Conservation (phyloP, 2,113 vertebrate species). For the Tyrannus savana region DNA sequence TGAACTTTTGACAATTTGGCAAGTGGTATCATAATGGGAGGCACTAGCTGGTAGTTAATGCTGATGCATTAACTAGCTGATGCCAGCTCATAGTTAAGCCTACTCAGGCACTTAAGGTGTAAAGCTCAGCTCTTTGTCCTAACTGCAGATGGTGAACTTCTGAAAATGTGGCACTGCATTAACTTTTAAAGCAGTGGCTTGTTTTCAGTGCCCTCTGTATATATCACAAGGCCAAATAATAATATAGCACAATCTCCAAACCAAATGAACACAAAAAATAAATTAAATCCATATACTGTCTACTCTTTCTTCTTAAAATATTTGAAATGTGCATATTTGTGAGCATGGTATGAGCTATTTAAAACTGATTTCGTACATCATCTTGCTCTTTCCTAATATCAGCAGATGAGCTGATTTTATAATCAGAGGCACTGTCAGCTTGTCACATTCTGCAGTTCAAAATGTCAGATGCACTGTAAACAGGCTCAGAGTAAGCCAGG, state of each 20-base stretch:
- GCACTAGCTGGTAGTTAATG: not conserved
- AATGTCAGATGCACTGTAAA: conserved; percentile 38
- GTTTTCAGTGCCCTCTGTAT: not conserved
- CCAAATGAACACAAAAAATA: not conserved
- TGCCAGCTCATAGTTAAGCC: not conserved
- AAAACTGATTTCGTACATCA: not conserved
- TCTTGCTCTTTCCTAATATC: not conserved
- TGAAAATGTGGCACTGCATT: not conserved
- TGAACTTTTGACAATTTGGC: not conserved
- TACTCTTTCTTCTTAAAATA: not conserved
- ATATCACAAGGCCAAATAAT: not conserved
- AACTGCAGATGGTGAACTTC: not conserved
- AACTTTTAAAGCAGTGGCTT: not conserved
- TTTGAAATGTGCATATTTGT: not conserved
- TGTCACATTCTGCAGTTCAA: conserved; percentile 39
- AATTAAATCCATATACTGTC: not conserved
- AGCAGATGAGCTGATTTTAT: conserved; percentile 24
- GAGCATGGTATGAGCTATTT: not conserved
- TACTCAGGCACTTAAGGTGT: not conserved
- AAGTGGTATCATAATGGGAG: not conserved
- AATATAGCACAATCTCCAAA: not conserved
- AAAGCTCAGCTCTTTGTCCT: not conserved
- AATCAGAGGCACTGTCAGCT: conserved; percentile 5
- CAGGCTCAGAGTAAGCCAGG: not conserved
- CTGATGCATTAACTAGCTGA: too few species aligned